Conservation (phyloP, 2,888 invertebrate species). For the Volucella zonaria region DNA sequence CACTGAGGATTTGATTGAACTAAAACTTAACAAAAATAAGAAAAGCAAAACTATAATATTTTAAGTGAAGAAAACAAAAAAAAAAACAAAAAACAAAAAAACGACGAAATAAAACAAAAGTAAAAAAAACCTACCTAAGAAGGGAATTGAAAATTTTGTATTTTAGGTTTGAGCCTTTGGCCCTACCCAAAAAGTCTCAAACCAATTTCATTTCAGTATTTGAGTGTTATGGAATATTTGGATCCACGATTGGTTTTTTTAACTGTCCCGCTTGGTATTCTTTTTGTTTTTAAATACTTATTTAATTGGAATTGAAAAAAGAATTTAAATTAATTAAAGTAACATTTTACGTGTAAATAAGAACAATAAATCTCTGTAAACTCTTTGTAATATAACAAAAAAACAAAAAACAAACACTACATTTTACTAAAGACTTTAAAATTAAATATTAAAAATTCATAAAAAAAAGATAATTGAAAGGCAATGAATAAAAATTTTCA, state of each 20-base stretch:
- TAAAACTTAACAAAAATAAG: conserved; percentile 77
- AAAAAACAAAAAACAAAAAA: conserved; percentile 74
- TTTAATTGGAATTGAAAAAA: conserved; percentile 35
- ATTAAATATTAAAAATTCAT: conserved; percentile 36
- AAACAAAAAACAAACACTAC: neutral
- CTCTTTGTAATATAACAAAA: conserved; percentile 47
- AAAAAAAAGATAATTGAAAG: conserved; percentile 25
- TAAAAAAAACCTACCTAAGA: conserved; percentile 69
- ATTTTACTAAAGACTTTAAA: conserved; percentile 47
- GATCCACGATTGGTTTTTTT: neutral
- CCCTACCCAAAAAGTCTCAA: neutral
- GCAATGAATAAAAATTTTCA: conserved; percentile 53
- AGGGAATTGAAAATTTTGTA: neutral
- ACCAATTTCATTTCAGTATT: neutral
- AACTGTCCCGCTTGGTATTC: neutral
- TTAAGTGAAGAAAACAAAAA: conserved; percentile 65
- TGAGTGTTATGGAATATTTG: conserved; percentile 2
- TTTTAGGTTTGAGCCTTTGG: neutral
- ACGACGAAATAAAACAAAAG: conserved; percentile 75
- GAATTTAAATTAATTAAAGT: conserved; percentile 18
- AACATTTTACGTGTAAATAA: conserved; percentile 50
- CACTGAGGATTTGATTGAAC: conserved; percentile 83
- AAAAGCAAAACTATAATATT: conserved; percentile 60
- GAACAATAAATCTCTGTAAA: conserved; percentile 43
- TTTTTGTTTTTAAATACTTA: neutral